Conservation (phyloP, 2,888 invertebrate genomes). For the Drosophila differens region DNA sequence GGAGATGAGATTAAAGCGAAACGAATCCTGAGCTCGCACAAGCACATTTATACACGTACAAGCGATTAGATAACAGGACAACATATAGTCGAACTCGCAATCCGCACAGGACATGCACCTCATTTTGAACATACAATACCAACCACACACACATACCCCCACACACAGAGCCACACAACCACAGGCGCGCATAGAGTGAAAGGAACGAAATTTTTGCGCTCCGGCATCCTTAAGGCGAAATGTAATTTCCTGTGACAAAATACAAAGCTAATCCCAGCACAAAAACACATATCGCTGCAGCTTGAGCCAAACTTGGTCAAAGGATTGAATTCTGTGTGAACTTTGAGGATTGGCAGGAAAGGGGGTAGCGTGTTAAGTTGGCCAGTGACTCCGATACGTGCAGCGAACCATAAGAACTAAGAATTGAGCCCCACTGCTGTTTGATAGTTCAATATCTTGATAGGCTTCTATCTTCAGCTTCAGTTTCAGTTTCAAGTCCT, state of each 20-base stretch:
- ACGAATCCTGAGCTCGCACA: slow-evolving; percentile 43
- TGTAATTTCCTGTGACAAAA: slow-evolving; percentile 83
- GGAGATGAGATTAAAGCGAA: slow-evolving; percentile 18
- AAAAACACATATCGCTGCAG: slow-evolving; percentile 47
- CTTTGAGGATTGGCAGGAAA: not conserved
- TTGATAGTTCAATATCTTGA: slow-evolving; percentile 37
- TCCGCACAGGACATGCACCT: slow-evolving; percentile 63
- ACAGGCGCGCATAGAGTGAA: slow-evolving; percentile 67
- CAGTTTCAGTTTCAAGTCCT: slow-evolving; percentile 10
- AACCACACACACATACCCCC: slow-evolving; percentile 11
- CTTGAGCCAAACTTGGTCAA: slow-evolving; percentile 61
- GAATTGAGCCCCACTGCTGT: slow-evolving; percentile 40
- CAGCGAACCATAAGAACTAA: slow-evolving; percentile 46
- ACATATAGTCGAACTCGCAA: slow-evolving; percentile 30
- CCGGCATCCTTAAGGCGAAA: slow-evolving; percentile 75
- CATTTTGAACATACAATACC: slow-evolving; percentile 38
- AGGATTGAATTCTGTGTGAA: slow-evolving; percentile 60
- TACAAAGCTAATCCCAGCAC: slow-evolving; percentile 79
- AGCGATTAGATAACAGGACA: slow-evolving; percentile 71
- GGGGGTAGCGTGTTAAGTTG: slow-evolving; percentile 13
- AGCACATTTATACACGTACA: slow-evolving; percentile 70
- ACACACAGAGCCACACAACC: slow-evolving; percentile 15
- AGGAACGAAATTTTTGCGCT: slow-evolving; percentile 75
- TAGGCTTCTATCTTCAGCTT: slow-evolving; percentile 33
- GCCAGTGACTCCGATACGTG: slow-evolving; percentile 68